A percentile compares a stretch with the other conserved stretches of the same genome.
phyloP scores from a whole-genome alignment of 2,888 invertebrate genomes.

The Cremastinae sp. region DNA sequence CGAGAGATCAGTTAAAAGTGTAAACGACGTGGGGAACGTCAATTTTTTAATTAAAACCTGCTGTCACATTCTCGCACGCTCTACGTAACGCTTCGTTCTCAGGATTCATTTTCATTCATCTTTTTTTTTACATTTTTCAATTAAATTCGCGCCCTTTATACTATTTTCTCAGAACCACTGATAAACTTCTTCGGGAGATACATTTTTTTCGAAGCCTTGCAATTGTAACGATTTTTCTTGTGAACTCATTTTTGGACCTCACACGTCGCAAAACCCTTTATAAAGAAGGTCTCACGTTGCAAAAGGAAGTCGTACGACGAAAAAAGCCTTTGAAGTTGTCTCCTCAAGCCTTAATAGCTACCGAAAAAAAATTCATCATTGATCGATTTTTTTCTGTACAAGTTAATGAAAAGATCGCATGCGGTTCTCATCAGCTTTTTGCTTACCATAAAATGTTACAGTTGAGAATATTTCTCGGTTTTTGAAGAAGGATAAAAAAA shows the following conservation, averaged over 20 bases:
- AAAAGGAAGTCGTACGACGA: neutral
- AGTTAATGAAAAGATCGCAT: too few species aligned
- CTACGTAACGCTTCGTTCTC: constrained; percentile 14
- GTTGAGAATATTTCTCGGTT: too few species aligned
- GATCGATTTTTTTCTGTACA: too few species aligned
- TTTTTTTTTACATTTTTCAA: constrained; percentile 31
- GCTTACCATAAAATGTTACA: too few species aligned
- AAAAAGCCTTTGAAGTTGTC: constrained; percentile 12
- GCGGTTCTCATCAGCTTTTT: too few species aligned
- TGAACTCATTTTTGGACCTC: neutral
- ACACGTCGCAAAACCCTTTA: neutral
- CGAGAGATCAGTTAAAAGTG: constrained; percentile 51
- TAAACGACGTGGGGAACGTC: constrained; percentile 29
- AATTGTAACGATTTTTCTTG: too few species aligned
- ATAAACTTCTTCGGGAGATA: neutral
- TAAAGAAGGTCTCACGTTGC: constrained; percentile 4
- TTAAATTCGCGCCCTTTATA: constrained; percentile 40
- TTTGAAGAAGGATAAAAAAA: too few species aligned
- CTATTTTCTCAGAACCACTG: constrained; percentile 11
- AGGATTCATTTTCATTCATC: constrained; percentile 57
- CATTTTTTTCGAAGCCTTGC: neutral
- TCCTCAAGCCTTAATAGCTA: neutral
- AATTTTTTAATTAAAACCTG: constrained; percentile 70
- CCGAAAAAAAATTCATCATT: neutral
- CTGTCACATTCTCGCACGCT: constrained; percentile 47